Base-by-base conservation (phyloP, 2,888 invertebrate species). In the Orthosia gothica region DNA sequence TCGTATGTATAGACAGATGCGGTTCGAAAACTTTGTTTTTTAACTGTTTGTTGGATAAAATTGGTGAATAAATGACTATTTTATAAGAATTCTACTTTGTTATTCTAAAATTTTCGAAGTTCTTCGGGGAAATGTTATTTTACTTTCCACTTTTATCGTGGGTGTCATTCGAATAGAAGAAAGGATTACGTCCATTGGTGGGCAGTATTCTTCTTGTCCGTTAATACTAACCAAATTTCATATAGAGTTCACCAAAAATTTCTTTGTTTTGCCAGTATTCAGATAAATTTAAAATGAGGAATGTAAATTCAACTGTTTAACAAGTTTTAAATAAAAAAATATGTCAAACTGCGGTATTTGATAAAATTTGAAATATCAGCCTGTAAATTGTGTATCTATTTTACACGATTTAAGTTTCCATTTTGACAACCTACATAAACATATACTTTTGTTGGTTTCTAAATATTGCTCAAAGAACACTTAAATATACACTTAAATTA, bases 31-130 rank as follows among this genome's bases (percentile, higher is more conserved):
- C 32, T 20, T 66, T 66, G 7, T 49, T 62, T 20, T 40, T 23
- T 26, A 45, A 55, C 45, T 54, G 9, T 23, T 45, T 47, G 13
- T 2, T 61, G 16, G 15, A 50, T 47, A 26, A 32, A 54, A 13
- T 55, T 45, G 1, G 7, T n/a, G 23, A 32, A n/a, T 47, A 52
- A 32, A 67, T 47, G n/a, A 50, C 9, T 57, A 50, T 49, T n/a
- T 49, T 54, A 15, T 26, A 65, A 54, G 40, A 47, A 47, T 23
- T 59, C 12, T 40, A n/a, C 13, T 67, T 20, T 76, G 26, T 40
- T 40, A 12, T n/a, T 45, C 9, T 3, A 45, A 16, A 58, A 15
- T 26, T 12, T 18, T n/a, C 16, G 16, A 52, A 32, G 18, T 58
- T 50, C 1, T 52, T 11, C n/a, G 5, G 3, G 5, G 16, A 54